Conservation (phyloP, 2,113 vertebrate genomes). For the Lycaon pictus region DNA sequence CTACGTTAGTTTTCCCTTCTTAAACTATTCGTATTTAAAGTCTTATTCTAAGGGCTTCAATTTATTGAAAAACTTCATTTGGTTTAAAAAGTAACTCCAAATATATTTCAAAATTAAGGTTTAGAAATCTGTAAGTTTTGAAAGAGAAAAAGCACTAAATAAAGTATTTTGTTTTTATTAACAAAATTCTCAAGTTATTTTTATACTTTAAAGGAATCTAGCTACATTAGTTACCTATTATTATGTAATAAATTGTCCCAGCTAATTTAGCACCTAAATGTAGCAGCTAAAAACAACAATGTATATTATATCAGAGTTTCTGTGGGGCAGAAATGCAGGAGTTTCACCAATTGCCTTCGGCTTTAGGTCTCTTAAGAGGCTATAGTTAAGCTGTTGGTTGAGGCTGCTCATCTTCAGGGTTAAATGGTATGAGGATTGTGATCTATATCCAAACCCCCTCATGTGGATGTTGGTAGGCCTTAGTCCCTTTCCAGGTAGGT, state of each 20-base stretch:
- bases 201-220: neutral
- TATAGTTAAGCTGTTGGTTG: neutral
- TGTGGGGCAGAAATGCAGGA: neutral
- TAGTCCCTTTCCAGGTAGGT: neutral
- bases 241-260: neutral
- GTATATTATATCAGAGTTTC: neutral
- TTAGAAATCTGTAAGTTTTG: conserved; percentile 7
- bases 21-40: conserved; percentile 24
- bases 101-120: neutral
- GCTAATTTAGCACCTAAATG: neutral
- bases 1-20: neutral
- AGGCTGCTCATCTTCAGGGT: neutral
- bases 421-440: neutral
- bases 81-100: neutral
- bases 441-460: neutral
- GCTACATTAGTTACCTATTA: neutral
- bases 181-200: conserved; percentile 12
- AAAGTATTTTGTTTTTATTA: neutral
- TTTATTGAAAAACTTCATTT: conserved; percentile 1
- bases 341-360: neutral
- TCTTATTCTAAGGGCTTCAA: neutral
- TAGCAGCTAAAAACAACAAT: neutral
- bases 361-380: neutral
- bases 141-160: neutral
- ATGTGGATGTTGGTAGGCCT: neutral